Evolutionary conservation across 1,140 invertebrate species (phyloP), one percentile per base, ranked within the genome.

Genomic region (Brevipalpus yothersi): DNA sequence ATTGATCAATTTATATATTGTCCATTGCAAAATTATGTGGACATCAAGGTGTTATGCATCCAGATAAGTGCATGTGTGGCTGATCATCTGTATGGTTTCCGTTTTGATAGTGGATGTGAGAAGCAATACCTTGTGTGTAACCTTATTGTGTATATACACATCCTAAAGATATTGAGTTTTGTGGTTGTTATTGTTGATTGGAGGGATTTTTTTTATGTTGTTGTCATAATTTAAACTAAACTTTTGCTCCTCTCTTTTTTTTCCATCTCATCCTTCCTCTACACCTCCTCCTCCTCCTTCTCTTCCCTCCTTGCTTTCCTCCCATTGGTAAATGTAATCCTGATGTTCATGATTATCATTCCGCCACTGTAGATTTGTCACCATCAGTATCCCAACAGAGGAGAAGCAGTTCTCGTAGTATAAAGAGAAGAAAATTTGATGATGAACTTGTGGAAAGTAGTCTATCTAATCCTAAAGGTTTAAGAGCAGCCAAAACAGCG

Each of bases 381-480:
- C 43, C 43, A 45, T 45, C 43, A 4, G 43, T 45, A 45, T 45
- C 43, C 43, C 53, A 53, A 23, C 62, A 66, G 49, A 54, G 72
- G 21, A 61, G 66, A 65, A 88, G 86, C 68, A 91, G 87, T 8
- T 88, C 84, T 41, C 75, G 91, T 54, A 91, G 88, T 12, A 94
- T 95, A 67, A 95, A 94, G 72, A 76, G 91, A 9, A 83, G 85
- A 66, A 88, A 91, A 64, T 96, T 96, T 75, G 91, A 96, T 70
- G 91, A 96, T 77, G 91, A 96, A 73, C 72, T 96, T 45, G 91
- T 95, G 0, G 75, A 77, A 60, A 77, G 75, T 61, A 74, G 73
- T 62, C 61, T 72, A 39, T 66, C 72, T 13, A 61, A 43, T 21
- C 49, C 53, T 4, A 59, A 61, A 58, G 23, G 40, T 11, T 54